phyloP scores from a whole-genome alignment of 2,797 vertebrate genomes.

The Rhinella marina region DNA sequence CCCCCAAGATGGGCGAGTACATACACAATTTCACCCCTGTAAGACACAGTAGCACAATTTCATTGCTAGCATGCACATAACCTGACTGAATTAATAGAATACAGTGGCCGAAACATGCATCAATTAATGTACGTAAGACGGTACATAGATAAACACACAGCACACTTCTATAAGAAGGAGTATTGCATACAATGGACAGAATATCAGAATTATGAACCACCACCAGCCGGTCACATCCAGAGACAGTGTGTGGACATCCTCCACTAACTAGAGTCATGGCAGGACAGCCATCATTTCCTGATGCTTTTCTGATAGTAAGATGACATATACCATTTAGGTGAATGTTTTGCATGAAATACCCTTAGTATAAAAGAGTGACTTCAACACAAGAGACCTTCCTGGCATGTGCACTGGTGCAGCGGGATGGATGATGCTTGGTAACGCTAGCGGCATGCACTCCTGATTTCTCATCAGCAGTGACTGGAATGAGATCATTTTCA shows the following conservation, averaged over 20 bases:
- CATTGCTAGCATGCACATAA: conserved; percentile 47
- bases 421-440: not conserved
- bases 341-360: conserved; percentile 26
- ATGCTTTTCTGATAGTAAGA: not conserved
- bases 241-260: not conserved
- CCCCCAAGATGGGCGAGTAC: conserved; percentile 23
- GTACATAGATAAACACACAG: conserved; percentile 16
- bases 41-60: conserved; percentile 22
- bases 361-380: conserved; percentile 23
- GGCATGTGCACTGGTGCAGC: not conserved
- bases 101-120: conserved; percentile 25
- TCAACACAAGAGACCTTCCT: not conserved
- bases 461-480: not conserved
- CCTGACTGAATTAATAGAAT: not conserved
- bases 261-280: conserved; percentile 17
- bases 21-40: conserved; percentile 46
- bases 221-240: conserved; percentile 30
- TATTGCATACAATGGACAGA: conserved; percentile 26
- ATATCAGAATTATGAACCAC: conserved; percentile 31
- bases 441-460: not conserved
- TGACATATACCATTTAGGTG: not conserved
- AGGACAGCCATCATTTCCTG: conserved; percentile 1
- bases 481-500: too few relatives aligned
- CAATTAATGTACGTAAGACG: not conserved
- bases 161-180: conserved; percentile 30